Conservation (phyloP, 1,140 invertebrate species). For the Orussus abietinus region DNA sequence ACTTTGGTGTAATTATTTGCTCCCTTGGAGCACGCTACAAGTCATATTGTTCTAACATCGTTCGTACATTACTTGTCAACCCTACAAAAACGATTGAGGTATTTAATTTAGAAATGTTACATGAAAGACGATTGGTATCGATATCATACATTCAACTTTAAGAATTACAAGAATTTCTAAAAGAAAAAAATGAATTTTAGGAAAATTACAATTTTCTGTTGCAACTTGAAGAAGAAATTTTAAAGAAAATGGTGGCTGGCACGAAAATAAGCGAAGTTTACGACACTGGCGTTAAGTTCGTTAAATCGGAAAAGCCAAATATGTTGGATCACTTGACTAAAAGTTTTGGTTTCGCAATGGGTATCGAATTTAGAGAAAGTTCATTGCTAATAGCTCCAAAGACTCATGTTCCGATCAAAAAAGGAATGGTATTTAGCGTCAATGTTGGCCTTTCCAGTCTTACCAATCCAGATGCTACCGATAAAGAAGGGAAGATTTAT, state of each 20-base stretch:
- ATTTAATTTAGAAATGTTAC: too few relatives aligned
- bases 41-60: slow-evolving; percentile 98
- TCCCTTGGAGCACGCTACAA: slow-evolving; percentile 93
- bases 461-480: slow-evolving; percentile 75
- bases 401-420: slow-evolving; percentile 74
- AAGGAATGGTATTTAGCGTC: slow-evolving; percentile 97
- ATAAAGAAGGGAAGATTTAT: slow-evolving; percentile 86
- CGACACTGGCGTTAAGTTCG: slow-evolving; percentile 74
- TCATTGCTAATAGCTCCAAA: slow-evolving; percentile 90
- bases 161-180: slow-evolving; percentile 1
- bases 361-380: slow-evolving; percentile 96
- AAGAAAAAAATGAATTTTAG: slow-evolving; percentile 44
- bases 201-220: slow-evolving; percentile 93
- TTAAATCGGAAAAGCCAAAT: slow-evolving; percentile 84
- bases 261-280: slow-evolving; percentile 87
- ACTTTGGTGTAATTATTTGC: slow-evolving; percentile 96
- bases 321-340: slow-evolving; percentile 92
- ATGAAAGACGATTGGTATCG: too few relatives aligned
- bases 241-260: slow-evolving; percentile 80
- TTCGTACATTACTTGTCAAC: slow-evolving; percentile 95
- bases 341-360: slow-evolving; percentile 93
- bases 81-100: slow-evolving; percentile 74
- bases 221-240: slow-evolving; percentile 86
- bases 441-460: slow-evolving; percentile 92
- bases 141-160: slow-evolving; percentile 5